A percentile compares a stretch with the other conserved stretches of the same genome.
Conservation (phyloP, 2,797 vertebrate genomes). For the Labroides dimidiatus region DNA sequence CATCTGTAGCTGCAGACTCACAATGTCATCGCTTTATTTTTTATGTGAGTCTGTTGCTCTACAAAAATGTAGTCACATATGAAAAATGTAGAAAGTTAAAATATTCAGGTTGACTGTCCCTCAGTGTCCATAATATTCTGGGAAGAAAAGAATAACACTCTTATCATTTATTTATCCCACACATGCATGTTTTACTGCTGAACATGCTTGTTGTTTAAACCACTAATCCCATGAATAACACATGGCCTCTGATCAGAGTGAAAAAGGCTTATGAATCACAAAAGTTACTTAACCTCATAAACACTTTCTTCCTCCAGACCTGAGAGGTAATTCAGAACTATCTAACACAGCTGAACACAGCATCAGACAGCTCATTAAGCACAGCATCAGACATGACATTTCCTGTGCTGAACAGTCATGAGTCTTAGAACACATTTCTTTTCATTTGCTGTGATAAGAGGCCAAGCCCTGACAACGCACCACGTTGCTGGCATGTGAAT, state of each 20-base stretch:
- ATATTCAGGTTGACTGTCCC: conserved; percentile 14
- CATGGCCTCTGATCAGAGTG: conserved; percentile 26
- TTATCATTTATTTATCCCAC: conserved; percentile 54
- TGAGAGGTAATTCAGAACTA: conserved; percentile 31
- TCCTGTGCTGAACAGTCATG: conserved; percentile 45
- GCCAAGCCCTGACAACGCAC: conserved; percentile 32
- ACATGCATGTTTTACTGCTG: conserved; percentile 40
- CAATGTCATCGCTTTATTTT: conserved; percentile 14
- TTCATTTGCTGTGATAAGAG: conserved; percentile 42
- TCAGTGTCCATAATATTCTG: conserved; percentile 32
- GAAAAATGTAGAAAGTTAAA: conserved; percentile 3
- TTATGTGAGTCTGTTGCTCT: conserved; percentile 3
- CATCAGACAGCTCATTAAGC: conserved; percentile 37
- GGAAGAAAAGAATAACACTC: conserved; percentile 37
- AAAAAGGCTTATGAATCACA: conserved; percentile 35
- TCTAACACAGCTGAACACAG: conserved; percentile 13
- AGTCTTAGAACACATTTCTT: conserved; percentile 19
- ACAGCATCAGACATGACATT: conserved; percentile 38
- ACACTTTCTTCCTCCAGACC: conserved; percentile 44
- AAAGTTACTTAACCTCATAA: conserved; percentile 51
- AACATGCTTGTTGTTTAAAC: conserved; percentile 34
- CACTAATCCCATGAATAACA: conserved; percentile 12
- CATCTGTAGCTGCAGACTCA: conserved; percentile 7
- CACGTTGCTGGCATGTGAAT: conserved; percentile 63
- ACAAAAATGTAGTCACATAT: background rate